Evolutionary conservation across 2,797 vertebrate species (phyloP).

Genomic region (Ciconia nigra): DNA sequence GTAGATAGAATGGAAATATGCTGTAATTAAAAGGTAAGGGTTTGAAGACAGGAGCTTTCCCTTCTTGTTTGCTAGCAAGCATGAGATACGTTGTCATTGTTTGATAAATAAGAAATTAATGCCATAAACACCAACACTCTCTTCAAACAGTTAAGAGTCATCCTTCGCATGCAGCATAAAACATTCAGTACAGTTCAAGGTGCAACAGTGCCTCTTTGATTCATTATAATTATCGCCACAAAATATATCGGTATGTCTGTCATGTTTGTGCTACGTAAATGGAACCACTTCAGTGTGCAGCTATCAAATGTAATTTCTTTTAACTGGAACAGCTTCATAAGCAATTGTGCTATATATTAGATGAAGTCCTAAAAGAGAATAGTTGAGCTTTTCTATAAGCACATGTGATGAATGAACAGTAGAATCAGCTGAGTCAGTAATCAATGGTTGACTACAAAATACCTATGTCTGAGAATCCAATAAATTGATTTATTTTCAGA

Average conservation of each 20-base stretch:
- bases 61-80: not conserved
- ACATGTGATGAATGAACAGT: constrained; percentile 40
- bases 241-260: not conserved
- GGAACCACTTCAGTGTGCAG: not conserved
- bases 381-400: not conserved
- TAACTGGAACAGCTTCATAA: not conserved
- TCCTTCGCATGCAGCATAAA: not conserved
- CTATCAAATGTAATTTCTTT: constrained; percentile 21
- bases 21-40: not conserved
- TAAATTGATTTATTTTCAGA: constrained; percentile 47
- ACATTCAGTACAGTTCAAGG: not conserved
- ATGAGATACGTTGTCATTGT: not conserved
- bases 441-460: constrained; percentile 50
- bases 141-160: not conserved
- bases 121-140: not conserved
- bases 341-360: not conserved
- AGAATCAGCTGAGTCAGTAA: constrained; percentile 57
- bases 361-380: constrained; percentile 27
- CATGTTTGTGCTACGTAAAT: not conserved
- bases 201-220: not conserved
- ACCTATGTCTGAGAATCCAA: constrained; percentile 29
- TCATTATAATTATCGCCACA: not conserved
- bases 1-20: not conserved
- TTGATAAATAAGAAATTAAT: not conserved
- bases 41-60: not conserved